Evolutionary conservation across 64 coral and sea anemone genomes (phyloP), one percentile per base, ranked within the genome.

Genomic region (Catalaphyllia jardinei): DNA sequence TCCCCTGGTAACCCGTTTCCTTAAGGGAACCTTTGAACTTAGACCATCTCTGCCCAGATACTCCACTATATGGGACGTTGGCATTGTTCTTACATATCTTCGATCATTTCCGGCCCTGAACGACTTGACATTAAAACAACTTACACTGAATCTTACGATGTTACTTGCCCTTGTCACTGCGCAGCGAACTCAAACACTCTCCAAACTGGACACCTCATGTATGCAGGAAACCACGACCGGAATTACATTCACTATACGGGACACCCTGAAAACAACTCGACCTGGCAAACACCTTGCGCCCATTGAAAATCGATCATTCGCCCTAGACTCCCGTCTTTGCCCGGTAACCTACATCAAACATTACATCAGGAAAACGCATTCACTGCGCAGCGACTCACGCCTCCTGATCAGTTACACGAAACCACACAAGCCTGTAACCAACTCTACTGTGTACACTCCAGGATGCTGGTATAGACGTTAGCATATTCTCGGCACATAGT

Each of bases 21-120:
- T 88, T n/a, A 83, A 50, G 69, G 79, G 89, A 33, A 81, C 69
- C 5, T 91, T 79, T 39, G 65, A 79, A 42, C 73, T 77, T 62
- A 91, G 69, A 80, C 89, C 89, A 24, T 80, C 89, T n/a, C 63
- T 91, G 46, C 89, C 79, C 15, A 73, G 89, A 31, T 85, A 91
- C 73, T 20, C 74, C n/a, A 72, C 57, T 28, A 91, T 77, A 50
- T 91, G 89, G 89, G 80, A 89, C 20, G 73, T 61, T 67, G 29
- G 61, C 55, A 59, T 22, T 54, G 86, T 88, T 30, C 60, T 86
- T 38, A 54, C 71, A 1, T 72, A 72, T 30, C 29, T 79, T 31
- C 75, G 52, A 31, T 17, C 75, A 3, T 63, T 78, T 52, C 87
- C 87, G 20, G 20, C 30, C n/a, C 20, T 49, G 0, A 31, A 52